Conservation (phyloP, 2,888 invertebrate genomes). For the Caenorhabditis drosophilae region DNA sequence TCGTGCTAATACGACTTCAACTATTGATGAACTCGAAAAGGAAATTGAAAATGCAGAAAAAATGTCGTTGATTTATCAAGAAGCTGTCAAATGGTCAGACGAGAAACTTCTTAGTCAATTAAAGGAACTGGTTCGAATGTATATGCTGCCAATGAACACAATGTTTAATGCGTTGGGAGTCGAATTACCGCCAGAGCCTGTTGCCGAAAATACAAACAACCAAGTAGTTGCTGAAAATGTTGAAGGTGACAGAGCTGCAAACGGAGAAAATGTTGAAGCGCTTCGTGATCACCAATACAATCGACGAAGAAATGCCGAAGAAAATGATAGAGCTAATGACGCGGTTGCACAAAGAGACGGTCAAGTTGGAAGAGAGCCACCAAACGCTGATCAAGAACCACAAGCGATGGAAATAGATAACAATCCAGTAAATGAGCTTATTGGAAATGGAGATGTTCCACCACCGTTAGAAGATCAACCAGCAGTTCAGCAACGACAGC, state of each 20-base stretch:
- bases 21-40: constrained; percentile 14
- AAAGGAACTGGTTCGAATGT: neutral
- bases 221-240: constrained; percentile 1
- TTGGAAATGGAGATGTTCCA: neutral
- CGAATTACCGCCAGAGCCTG: too few relatives aligned
- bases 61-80: constrained; percentile 7
- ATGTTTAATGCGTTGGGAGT: constrained; percentile 7
- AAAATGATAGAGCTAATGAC: too few relatives aligned
- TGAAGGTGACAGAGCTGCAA: constrained; percentile 3
- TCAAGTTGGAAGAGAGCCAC: neutral
- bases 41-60: constrained; percentile 16
- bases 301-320: too few relatives aligned
- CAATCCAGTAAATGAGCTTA: too few relatives aligned
- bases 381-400: neutral
- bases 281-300: neutral
- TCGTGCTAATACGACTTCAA: constrained; percentile 11
- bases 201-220: too few relatives aligned
- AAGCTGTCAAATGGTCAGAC: neutral
- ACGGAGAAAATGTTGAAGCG: neutral
- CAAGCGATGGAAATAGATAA: neutral
- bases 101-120: neutral
- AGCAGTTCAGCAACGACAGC: neutral
- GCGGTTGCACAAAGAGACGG: neutral
- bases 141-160: too few relatives aligned
- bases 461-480: neutral